Evolutionary conservation across 2,888 invertebrate genomes (phyloP).

Genomic region (Hydraecia micacea): DNA sequence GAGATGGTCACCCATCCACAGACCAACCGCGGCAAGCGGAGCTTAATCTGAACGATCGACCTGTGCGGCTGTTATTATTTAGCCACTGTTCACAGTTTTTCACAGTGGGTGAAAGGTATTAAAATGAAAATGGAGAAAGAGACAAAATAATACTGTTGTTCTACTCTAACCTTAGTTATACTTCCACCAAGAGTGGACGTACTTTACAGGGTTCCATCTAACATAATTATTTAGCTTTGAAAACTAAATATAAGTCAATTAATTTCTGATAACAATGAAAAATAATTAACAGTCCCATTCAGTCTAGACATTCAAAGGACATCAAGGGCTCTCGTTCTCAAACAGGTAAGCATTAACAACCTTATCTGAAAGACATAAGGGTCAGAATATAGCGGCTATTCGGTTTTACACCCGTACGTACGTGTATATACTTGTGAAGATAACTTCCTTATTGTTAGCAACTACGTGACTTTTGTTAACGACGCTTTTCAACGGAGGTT

Average conservation of each 20-base stretch:
- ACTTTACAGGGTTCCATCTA: background rate
- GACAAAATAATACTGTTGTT: background rate
- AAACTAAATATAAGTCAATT: conserved; percentile 39
- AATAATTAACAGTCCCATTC: conserved; percentile 59
- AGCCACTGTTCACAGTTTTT: too few species aligned
- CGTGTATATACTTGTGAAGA: conserved; percentile 64
- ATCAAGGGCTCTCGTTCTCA: conserved; percentile 30
- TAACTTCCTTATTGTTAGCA: conserved; percentile 72
- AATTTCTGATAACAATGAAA: conserved; percentile 45
- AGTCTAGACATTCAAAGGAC: conserved; percentile 73
- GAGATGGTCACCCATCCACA: too few species aligned
- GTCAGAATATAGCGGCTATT: conserved; percentile 43
- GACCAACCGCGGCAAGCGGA: too few species aligned
- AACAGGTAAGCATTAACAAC: conserved; percentile 18
- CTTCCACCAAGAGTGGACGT: background rate
- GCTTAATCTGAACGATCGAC: too few species aligned
- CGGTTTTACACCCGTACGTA: conserved; percentile 42
- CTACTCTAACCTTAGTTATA: background rate
- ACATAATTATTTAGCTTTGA: background rate
- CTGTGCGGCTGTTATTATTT: too few species aligned
- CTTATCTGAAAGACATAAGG: conserved; percentile 46
- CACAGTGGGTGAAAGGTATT: too few species aligned
- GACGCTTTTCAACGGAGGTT: conserved; percentile 68
- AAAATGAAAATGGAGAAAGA: background rate
- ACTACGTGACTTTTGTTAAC: conserved; percentile 79